Evolutionary conservation across 2,797 vertebrate genomes (phyloP).

Genomic region (Lepilemur ruficaudatus): DNA sequence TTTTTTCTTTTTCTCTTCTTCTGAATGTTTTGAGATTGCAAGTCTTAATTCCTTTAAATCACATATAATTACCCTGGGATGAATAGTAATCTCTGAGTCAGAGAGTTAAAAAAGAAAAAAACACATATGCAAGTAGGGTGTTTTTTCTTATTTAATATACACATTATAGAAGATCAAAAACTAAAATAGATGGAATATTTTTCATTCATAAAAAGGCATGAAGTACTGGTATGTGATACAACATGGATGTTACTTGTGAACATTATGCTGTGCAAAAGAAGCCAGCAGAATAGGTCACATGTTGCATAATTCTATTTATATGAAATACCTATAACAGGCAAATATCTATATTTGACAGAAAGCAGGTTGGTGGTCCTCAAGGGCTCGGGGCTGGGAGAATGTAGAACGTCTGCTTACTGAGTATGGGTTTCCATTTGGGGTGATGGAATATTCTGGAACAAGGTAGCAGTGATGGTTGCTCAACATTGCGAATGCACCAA

Average conservation of each 20-base stretch:
- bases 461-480: fast-evolving
- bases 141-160: background rate
- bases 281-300: background rate
- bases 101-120: background rate
- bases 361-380: background rate
- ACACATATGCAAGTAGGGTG: background rate
- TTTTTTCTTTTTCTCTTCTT: background rate
- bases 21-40: background rate
- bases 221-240: background rate
- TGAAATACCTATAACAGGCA: background rate
- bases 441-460: too few species aligned
- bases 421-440: background rate
- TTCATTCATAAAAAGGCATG: background rate
- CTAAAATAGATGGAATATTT: background rate
- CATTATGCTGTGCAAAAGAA: background rate
- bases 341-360: background rate
- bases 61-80: background rate
- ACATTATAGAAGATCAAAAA: background rate
- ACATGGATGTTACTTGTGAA: background rate
- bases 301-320: background rate
- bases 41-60: background rate
- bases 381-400: background rate
- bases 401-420: background rate
- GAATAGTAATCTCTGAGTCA: background rate
- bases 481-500: background rate